A percentile compares a stretch with the other conserved stretches of the same genome.
Evolutionary conservation across 1,140 invertebrate genomes (phyloP).

Genomic region (Cylas formicarius): DNA sequence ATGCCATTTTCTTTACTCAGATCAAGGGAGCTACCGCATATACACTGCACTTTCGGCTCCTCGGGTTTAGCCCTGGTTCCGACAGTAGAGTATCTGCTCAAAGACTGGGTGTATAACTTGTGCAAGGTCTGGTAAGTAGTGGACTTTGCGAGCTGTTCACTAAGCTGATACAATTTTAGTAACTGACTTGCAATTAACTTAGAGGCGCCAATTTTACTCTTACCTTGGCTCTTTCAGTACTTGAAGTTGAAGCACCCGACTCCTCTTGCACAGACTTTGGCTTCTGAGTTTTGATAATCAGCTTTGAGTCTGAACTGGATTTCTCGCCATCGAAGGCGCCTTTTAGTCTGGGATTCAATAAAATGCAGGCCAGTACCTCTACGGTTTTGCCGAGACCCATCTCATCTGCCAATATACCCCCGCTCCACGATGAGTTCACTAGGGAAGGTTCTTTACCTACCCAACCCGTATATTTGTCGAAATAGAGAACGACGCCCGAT

Average conservation of each 20-base stretch:
- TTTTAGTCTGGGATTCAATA: slow-evolving; percentile 49
- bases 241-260: slow-evolving; percentile 13
- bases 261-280: slow-evolving; percentile 8
- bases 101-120: slow-evolving; percentile 27
- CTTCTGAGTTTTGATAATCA: slow-evolving; percentile 20
- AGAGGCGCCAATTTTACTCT: no score
- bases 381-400: slow-evolving; percentile 82
- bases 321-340: background rate
- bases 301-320: slow-evolving; percentile 5
- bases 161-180: background rate
- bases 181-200: no score
- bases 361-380: slow-evolving; percentile 63
- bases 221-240: no score
- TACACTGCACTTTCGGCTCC: slow-evolving; percentile 31
- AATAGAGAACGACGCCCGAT: slow-evolving; percentile 44
- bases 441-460: slow-evolving; percentile 38
- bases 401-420: slow-evolving; percentile 76
- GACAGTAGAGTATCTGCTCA: slow-evolving; percentile 21
- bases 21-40: slow-evolving; percentile 40
- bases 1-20: slow-evolving; percentile 27
- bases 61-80: slow-evolving; percentile 2
- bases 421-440: slow-evolving; percentile 42
- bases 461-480: slow-evolving; percentile 48
- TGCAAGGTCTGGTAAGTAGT: slow-evolving; percentile 25
- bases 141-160: slow-evolving; percentile 20